phyloP scores from a whole-genome alignment of 1,140 invertebrate genomes.

The Leptinotarsa texana region DNA sequence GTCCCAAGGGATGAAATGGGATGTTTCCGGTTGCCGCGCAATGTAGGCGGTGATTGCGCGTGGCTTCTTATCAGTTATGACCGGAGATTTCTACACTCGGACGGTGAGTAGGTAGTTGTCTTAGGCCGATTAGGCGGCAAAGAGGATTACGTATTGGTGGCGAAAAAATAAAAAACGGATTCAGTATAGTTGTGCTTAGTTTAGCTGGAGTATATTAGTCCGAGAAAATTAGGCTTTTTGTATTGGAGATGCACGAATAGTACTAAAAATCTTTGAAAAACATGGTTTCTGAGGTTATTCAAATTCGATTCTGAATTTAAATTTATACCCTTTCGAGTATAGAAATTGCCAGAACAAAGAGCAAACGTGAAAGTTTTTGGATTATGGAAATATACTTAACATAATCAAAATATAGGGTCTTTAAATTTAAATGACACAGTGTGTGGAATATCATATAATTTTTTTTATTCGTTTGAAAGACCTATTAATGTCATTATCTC shows the following conservation, averaged over 20 bases:
- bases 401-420: too few species aligned
- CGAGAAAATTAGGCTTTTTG: neutral
- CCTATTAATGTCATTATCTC: too few species aligned
- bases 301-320: too few species aligned
- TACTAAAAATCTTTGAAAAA: too few species aligned
- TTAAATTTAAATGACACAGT: too few species aligned
- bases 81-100: conserved; percentile 48
- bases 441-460: too few species aligned
- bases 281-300: neutral
- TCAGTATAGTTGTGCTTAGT: neutral
- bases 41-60: conserved; percentile 33
- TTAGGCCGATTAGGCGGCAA: neutral
- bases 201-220: too few species aligned
- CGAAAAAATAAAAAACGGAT: neutral
- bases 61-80: conserved; percentile 38
- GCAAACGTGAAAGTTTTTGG: too few species aligned
- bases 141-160: neutral
- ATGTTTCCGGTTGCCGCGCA: conserved; percentile 22
- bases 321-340: too few species aligned
- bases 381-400: too few species aligned
- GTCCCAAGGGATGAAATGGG: conserved; percentile 20
- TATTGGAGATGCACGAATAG: neutral
- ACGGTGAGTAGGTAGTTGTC: conserved; percentile 40
- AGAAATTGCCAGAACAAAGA: too few species aligned
- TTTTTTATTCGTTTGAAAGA: too few species aligned